Evolutionary conservation across 1,140 invertebrate genomes (phyloP).

Genomic region (Cephus cinctus): DNA sequence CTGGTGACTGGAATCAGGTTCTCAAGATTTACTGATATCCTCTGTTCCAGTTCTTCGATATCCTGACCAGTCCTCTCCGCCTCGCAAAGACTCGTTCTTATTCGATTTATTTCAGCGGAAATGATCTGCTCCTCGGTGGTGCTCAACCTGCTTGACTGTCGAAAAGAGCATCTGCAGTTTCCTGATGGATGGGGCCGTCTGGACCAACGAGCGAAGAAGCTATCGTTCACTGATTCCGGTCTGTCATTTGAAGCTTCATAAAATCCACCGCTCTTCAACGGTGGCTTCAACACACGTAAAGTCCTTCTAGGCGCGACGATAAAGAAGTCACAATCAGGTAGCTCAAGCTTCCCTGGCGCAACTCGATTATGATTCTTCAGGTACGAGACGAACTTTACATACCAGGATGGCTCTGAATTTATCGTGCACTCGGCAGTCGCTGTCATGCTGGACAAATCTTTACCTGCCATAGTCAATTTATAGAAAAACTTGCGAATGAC

Average conservation of each 20-base stretch:
- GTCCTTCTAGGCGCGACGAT: conserved; percentile 41
- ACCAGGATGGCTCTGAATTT: conserved; percentile 27
- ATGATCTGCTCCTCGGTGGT: conserved; percentile 39
- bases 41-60: conserved; percentile 41
- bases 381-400: conserved; percentile 36
- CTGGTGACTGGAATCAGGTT: conserved; percentile 13
- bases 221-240: conserved; percentile 47
- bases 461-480: neutral
- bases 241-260: conserved; percentile 39
- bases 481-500: neutral
- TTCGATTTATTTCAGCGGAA: conserved; percentile 42
- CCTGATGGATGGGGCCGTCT: conserved; percentile 43
- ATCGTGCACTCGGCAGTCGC: too few relatives aligned
- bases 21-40: conserved; percentile 29
- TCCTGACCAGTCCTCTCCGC: conserved; percentile 34
- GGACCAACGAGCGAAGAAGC: conserved; percentile 48
- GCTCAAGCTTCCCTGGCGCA: conserved; percentile 38
- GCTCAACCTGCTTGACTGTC: conserved; percentile 34
- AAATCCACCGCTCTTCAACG: conserved; percentile 29
- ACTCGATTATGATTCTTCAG: conserved; percentile 42
- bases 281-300: conserved; percentile 39
- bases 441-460: neutral
- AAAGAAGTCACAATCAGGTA: conserved; percentile 48
- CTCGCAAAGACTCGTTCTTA: conserved; percentile 45
- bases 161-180: conserved; percentile 49